These are phyloP conservation scores for Enteromius treurensis DNA, from an alignment of 2,797 vertebrate genomes.

Conservation along the genomic window DNA sequence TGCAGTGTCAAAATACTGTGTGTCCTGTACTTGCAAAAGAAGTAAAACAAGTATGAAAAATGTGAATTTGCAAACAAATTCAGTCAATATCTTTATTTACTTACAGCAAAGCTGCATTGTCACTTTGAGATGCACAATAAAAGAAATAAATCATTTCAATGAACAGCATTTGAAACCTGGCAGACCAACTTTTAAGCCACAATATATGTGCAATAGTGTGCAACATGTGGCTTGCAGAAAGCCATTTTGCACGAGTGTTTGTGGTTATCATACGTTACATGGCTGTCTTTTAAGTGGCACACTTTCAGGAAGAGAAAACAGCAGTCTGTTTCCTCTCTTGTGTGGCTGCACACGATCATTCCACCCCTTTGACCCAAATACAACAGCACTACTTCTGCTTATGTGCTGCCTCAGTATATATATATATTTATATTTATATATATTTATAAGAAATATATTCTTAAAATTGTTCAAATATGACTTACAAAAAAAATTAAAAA, in stretches of 20 bases:
- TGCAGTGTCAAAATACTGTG: neutral
- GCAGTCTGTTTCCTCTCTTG: conserved; percentile 14
- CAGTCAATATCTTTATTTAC: neutral
- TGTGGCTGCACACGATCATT: conserved; percentile 12
- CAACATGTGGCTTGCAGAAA: neutral
- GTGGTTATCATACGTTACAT: neutral
- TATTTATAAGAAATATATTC: neutral
- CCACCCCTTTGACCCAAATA: conserved; percentile 31
- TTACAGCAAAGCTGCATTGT: neutral
- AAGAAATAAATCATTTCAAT: neutral
- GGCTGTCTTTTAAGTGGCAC: neutral
- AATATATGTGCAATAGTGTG: neutral
- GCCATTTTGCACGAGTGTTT: neutral
- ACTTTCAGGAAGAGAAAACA: conserved; percentile 15
- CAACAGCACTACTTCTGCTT: conserved; percentile 12
- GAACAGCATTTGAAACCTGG: neutral
- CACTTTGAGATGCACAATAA: neutral
- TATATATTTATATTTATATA: too few species aligned
- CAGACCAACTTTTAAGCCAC: neutral
- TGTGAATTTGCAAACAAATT: neutral
- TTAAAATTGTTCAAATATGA: neutral
- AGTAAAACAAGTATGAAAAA: neutral
- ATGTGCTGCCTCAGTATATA: neutral
- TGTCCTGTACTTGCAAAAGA: neutral
- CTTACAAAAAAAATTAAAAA: neutral